A percentile compares a stretch with the other conserved stretches of the same genome.
These are phyloP conservation scores for Sterna hirundo DNA, from an alignment of 2,113 vertebrate genomes.

Conservation along the genomic window DNA sequence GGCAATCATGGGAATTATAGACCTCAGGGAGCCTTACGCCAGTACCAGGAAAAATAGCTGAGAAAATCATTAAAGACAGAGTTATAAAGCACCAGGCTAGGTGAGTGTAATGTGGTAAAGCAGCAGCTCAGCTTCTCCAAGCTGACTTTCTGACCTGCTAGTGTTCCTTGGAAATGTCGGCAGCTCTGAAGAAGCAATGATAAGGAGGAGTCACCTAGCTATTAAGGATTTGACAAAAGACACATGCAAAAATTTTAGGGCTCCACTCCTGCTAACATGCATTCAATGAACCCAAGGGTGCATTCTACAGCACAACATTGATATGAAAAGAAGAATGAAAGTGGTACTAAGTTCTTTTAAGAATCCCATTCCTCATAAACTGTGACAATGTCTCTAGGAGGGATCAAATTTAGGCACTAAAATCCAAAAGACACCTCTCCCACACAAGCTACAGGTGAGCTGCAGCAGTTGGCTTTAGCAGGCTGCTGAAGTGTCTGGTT, in stretches of 20 bases:
- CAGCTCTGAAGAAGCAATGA: neutral
- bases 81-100: constrained; percentile 53
- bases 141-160: constrained; percentile 41
- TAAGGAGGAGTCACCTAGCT: neutral
- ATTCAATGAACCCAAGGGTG: neutral
- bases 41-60: constrained; percentile 53
- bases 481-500: neutral
- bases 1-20: constrained; percentile 67
- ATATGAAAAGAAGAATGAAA: neutral
- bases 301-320: neutral
- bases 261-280: neutral
- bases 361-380: neutral
- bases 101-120: neutral
- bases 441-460: neutral
- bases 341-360: neutral
- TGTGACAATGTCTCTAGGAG: neutral
- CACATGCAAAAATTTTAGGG: neutral
- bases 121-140: constrained; percentile 22
- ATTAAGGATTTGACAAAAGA: constrained; percentile 10
- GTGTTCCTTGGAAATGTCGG: constrained; percentile 35
- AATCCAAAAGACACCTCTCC: neutral
- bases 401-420: neutral
- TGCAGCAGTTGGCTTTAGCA: neutral
- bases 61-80: constrained; percentile 64
- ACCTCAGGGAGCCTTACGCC: constrained; percentile 58